Percentiles rank a stretch among this genome's conserved stretches.
phyloP scores from a whole-genome alignment of 2,113 vertebrate genomes.

The Crotalus viridis region DNA sequence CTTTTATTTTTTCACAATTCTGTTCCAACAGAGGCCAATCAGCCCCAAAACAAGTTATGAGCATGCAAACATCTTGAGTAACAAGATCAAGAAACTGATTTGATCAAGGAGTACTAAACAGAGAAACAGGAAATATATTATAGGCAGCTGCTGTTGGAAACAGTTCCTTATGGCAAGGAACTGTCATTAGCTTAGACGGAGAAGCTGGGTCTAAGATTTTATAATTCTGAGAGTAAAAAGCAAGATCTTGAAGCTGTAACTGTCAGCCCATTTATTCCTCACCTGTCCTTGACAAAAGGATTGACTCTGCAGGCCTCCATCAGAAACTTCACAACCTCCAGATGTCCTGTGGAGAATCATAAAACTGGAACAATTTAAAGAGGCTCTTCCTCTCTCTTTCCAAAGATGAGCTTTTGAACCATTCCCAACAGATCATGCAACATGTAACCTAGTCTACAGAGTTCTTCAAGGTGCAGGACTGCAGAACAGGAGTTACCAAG shows the following conservation, averaged over 20 bases:
- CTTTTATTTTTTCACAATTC: neutral
- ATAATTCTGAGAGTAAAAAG: neutral
- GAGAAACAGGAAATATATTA: neutral
- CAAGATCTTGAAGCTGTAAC: neutral
- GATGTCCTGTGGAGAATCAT: slow-evolving; percentile 70
- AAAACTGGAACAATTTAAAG: neutral
- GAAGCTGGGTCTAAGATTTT: neutral
- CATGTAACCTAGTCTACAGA: neutral
- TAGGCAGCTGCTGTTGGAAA: neutral
- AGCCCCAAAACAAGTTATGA: neutral
- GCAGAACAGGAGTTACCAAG: neutral
- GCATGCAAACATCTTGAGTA: neutral
- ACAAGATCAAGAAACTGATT: neutral
- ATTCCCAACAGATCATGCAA: neutral
- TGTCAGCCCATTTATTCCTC: slow-evolving; percentile 18
- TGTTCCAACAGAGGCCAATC: neutral
- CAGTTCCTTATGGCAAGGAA: neutral
- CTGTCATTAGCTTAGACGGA: neutral
- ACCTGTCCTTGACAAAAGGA: slow-evolving; percentile 84
- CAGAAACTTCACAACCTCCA: slow-evolving; percentile 69
- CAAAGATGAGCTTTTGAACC: neutral
- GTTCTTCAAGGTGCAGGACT: neutral
- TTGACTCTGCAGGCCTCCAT: slow-evolving; percentile 80
- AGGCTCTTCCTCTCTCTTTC: neutral
- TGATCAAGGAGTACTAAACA: neutral